Evolutionary conservation across 2,797 vertebrate species (phyloP).

Genomic region (Vultur gryphus): DNA sequence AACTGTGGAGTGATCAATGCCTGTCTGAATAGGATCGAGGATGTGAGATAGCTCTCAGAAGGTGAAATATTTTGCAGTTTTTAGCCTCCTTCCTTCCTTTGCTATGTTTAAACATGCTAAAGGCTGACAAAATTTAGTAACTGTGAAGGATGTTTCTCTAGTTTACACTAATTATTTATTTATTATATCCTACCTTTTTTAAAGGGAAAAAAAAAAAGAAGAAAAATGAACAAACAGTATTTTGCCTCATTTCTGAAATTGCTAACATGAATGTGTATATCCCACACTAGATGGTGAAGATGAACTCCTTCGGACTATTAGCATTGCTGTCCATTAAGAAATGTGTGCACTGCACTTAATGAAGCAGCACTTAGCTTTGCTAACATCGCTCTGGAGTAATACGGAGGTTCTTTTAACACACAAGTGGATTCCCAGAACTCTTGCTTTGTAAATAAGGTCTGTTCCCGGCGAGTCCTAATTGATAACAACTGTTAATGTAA

Average conservation of each 20-base stretch:
- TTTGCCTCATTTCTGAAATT: background rate
- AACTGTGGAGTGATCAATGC: background rate
- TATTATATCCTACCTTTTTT: background rate
- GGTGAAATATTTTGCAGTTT: background rate
- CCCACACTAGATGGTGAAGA: background rate
- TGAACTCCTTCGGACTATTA: background rate
- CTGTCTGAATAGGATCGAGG: background rate
- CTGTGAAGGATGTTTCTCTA: background rate
- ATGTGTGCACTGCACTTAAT: background rate
- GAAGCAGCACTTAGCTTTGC: conserved; percentile 29
- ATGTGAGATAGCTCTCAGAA: background rate
- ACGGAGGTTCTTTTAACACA: background rate
- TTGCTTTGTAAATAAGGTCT: conserved; percentile 55
- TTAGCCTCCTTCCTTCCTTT: background rate
- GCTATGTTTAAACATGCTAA: background rate
- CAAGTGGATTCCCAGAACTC: conserved; percentile 47
- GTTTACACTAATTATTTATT: background rate
- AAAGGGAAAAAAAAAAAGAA: rapidly evolving
- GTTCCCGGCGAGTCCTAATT: conserved; percentile 28
- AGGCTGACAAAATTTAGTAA: background rate
- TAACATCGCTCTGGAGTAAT: background rate
- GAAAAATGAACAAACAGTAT: background rate
- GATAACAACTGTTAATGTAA: conserved; percentile 60
- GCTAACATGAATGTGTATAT: background rate
- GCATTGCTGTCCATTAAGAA: conserved; percentile 1